These are phyloP conservation scores for Anguilla pacifica DNA, from an alignment of 2,797 vertebrate genomes.

Conservation along the genomic window DNA sequence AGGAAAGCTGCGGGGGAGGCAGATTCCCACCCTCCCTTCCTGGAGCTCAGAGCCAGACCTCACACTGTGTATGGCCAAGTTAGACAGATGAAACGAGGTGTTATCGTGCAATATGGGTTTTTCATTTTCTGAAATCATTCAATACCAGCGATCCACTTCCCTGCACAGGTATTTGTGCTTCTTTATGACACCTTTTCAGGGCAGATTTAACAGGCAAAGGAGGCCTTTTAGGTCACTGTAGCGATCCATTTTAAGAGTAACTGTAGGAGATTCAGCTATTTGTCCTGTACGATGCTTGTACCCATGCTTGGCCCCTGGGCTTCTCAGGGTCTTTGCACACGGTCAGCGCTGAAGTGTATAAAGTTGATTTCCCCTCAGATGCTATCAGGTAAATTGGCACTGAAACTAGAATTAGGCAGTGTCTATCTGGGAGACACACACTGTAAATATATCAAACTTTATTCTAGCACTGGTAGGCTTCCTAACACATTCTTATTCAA, in stretches of 20 bases:
- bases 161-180: background rate
- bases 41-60: background rate
- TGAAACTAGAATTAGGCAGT: background rate
- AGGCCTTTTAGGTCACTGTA: background rate
- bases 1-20: background rate
- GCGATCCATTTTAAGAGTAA: background rate
- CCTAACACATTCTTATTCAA: conserved; percentile 22
- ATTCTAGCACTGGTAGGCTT: background rate
- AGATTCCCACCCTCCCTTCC: background rate
- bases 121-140: background rate
- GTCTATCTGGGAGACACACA: background rate
- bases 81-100: background rate
- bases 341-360: background rate
- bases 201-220: background rate
- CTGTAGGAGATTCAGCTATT: background rate
- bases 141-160: background rate
- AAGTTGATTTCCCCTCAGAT: conserved; percentile 11
- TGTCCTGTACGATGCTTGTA: background rate
- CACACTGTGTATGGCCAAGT: background rate
- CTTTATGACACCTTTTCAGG: background rate
- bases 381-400: background rate
- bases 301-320: background rate
- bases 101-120: background rate
- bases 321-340: background rate
- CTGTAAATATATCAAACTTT: background rate